These are phyloP conservation scores for Lagria hirta DNA, from an alignment of 2,888 invertebrate species.

Conservation along the genomic window DNA sequence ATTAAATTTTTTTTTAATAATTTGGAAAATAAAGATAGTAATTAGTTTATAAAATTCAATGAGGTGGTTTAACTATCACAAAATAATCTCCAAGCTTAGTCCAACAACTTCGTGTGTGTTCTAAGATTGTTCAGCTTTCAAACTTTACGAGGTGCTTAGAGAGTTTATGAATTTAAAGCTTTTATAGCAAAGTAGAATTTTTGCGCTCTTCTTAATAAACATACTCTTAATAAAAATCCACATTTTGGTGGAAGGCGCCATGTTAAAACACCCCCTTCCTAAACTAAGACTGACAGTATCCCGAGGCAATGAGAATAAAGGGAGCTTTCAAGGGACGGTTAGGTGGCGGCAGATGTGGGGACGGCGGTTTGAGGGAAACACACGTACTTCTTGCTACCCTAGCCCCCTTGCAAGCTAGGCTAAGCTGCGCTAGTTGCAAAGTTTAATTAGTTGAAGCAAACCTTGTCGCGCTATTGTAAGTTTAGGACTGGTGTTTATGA, in stretches of 20 bases:
- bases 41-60: conserved; percentile 26
- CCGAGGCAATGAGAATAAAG: conserved; percentile 49
- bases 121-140: conserved; percentile 35
- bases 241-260: conserved; percentile 16
- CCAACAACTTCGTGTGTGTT: conserved; percentile 26
- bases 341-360: conserved; percentile 32
- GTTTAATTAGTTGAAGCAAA: conserved; percentile 55
- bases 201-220: conserved; percentile 28
- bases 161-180: conserved; percentile 40
- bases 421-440: conserved; percentile 55
- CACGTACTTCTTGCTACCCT: conserved; percentile 24
- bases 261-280: conserved; percentile 30
- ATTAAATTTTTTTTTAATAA: no score
- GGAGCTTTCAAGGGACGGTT: conserved; percentile 33
- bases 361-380: conserved; percentile 26
- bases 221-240: conserved; percentile 22
- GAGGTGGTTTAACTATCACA: conserved; percentile 20
- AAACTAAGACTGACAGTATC: conserved; percentile 49
- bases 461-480: conserved; percentile 52
- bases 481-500: conserved; percentile 35
- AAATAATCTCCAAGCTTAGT: conserved; percentile 19
- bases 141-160: conserved; percentile 38
- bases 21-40: no score
- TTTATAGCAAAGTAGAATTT: conserved; percentile 35
- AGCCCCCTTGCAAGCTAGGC: conserved; percentile 32